phyloP scores from a whole-genome alignment of 30 jellyfish, hydroid and myxozoan genomes.

The Aurelia sp. region DNA sequence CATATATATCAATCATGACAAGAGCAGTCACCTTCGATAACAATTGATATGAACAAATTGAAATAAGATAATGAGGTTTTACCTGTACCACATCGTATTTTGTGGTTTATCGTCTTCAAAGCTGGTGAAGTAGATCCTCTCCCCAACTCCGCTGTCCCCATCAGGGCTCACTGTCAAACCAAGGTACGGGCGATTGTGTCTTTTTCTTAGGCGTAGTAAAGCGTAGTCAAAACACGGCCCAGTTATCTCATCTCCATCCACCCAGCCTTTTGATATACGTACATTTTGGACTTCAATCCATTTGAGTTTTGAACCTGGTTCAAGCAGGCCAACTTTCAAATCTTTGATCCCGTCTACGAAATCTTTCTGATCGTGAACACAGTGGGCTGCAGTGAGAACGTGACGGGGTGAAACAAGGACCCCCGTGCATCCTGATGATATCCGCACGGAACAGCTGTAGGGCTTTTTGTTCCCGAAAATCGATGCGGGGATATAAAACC shows the following conservation, averaged over 20 bases:
- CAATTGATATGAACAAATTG: no score
- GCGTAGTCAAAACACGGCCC: constrained; percentile 99
- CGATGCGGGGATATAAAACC: constrained; percentile 82
- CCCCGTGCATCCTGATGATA: constrained; percentile 99
- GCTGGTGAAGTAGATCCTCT: constrained; percentile 92
- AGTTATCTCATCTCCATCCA: constrained; percentile 79
- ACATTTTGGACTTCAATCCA: constrained; percentile 87
- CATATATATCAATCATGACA: no score
- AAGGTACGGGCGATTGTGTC: constrained; percentile 89
- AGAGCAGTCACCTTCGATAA: no score
- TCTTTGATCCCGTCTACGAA: constrained; percentile 82
- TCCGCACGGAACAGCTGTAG: constrained; percentile 81
- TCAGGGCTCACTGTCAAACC: constrained; percentile 82
- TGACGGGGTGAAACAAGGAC: constrained; percentile 97
- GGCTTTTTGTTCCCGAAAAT: constrained; percentile 90
- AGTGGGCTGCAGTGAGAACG: constrained; percentile 99
- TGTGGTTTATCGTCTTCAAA: constrained; percentile 99
- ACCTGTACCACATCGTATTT: constrained; percentile 97
- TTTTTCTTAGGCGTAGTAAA: constrained; percentile 62
- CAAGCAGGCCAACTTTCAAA: constrained; percentile 84
- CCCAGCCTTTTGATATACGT: constrained; percentile 98
- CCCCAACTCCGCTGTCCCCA: constrained; percentile 90
- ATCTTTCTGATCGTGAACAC: constrained; percentile 98
- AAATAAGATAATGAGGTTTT: not conserved
- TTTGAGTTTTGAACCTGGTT: constrained; percentile 21